Percentiles rank a stretch among this genome's conserved stretches.
Conservation (phyloP, 2,797 vertebrate species). For the Oreonectes daqikongensis region DNA sequence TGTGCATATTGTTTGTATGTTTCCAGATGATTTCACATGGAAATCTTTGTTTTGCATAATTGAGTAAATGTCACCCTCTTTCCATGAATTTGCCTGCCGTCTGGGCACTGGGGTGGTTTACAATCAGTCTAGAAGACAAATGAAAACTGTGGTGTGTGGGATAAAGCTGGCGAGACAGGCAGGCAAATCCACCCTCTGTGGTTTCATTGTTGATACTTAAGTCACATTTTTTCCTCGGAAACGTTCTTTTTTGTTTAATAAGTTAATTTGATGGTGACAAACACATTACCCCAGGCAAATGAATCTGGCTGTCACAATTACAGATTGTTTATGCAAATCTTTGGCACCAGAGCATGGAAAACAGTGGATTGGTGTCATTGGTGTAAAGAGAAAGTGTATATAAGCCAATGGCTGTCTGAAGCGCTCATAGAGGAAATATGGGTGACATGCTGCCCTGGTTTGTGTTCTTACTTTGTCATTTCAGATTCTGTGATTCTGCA, state of each 20-base stretch:
- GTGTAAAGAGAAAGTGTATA: constrained; percentile 7
- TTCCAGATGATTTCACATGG: constrained; percentile 9
- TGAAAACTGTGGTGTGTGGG: constrained; percentile 47
- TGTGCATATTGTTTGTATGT: constrained; percentile 11
- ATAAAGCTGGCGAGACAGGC: background rate
- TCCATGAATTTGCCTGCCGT: constrained; percentile 52
- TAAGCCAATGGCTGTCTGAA: constrained; percentile 31
- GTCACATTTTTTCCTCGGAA: background rate
- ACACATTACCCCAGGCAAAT: constrained; percentile 69
- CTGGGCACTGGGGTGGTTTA: constrained; percentile 9
- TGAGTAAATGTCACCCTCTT: constrained; percentile 41
- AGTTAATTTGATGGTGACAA: constrained; percentile 54
- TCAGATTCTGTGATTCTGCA: constrained; percentile 54
- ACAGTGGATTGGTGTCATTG: background rate
- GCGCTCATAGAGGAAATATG: constrained; percentile 24
- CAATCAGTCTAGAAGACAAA: constrained; percentile 54
- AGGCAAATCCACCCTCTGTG: constrained; percentile 26
- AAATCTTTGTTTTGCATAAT: constrained; percentile 20
- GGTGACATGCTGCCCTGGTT: background rate
- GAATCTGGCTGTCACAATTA: constrained; percentile 41
- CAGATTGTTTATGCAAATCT: constrained; percentile 64
- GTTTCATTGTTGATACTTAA: background rate
- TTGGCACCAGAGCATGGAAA: constrained; percentile 32
- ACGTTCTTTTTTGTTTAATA: constrained; percentile 51
- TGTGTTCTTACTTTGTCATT: constrained; percentile 54